Percentiles rank a stretch among this genome's conserved stretches.
Evolutionary conservation across 23 tunicate species (phyloP).

Genomic region (Halocynthia roretzi): DNA sequence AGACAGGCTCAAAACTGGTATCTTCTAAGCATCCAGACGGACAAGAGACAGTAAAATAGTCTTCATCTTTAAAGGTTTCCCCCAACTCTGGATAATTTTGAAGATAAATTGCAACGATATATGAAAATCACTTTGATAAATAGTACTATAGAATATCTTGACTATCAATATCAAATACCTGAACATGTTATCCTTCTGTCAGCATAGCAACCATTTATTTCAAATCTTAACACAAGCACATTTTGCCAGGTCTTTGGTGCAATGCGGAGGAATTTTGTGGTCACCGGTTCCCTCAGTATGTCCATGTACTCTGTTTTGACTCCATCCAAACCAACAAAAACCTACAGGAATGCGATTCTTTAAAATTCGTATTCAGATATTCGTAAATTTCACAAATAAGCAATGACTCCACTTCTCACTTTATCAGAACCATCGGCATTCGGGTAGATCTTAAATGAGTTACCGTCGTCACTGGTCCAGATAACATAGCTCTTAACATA

Average conservation of each 20-base stretch:
- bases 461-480: constrained; percentile 40
- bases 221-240: constrained; percentile 38
- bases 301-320: constrained; percentile 36
- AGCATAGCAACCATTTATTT: constrained; percentile 63
- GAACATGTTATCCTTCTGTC: constrained; percentile 47
- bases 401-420: constrained; percentile 17
- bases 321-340: constrained; percentile 40
- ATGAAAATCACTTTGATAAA: neutral
- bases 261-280: constrained; percentile 39
- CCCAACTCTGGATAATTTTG: neutral
- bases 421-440: constrained; percentile 27
- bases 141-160: neutral
- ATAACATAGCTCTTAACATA: constrained; percentile 37
- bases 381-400: neutral
- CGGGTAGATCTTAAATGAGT: constrained; percentile 21
- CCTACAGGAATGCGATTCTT: neutral
- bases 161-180: constrained; percentile 24
- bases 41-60: constrained; percentile 31
- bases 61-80: neutral
- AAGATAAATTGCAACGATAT: neutral
- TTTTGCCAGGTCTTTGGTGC: constrained; percentile 37
- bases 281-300: constrained; percentile 61
- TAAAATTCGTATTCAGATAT: neutral
- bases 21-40: constrained; percentile 81
- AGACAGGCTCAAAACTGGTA: constrained; percentile 21